Conservation (phyloP, 2,888 invertebrate species). For the Leptinotarsa haldemani region DNA sequence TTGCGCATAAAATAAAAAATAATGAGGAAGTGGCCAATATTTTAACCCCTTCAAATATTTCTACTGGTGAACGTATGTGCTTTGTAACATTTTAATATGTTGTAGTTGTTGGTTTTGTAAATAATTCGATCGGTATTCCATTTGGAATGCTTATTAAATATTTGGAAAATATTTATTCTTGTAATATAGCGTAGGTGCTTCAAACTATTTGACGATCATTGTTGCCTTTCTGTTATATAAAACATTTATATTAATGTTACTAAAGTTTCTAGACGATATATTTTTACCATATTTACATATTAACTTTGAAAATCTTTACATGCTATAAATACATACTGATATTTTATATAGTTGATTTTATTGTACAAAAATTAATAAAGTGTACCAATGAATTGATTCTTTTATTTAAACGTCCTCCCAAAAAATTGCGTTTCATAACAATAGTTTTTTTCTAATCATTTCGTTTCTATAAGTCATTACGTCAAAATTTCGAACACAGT, state of each 20-base stretch:
- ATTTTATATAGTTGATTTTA: conserved; percentile 48
- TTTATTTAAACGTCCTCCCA: neutral
- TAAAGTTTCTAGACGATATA: conserved; percentile 51
- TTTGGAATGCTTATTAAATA: conserved; percentile 26
- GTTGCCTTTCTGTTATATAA: conserved; percentile 46
- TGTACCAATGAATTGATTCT: conserved; percentile 4
- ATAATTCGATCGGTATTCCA: conserved; percentile 34
- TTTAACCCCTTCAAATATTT: conserved; percentile 2
- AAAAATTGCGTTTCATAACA: neutral
- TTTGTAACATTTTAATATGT: conserved; percentile 23
- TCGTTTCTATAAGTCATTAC: too few relatives aligned
- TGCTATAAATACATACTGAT: conserved; percentile 39
- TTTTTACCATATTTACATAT: conserved; percentile 52
- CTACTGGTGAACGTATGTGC: conserved; percentile 1
- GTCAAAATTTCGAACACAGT: too few relatives aligned
- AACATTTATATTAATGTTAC: conserved; percentile 50
- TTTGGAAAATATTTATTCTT: conserved; percentile 42
- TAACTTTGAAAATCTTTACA: conserved; percentile 39
- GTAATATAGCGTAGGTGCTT: conserved; percentile 41
- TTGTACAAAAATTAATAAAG: conserved; percentile 46
- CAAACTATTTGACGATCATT: conserved; percentile 31
- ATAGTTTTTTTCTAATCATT: too few relatives aligned
- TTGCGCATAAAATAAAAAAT: neutral
- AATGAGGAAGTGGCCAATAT: neutral
- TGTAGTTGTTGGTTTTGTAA: conserved; percentile 34